phyloP scores from a whole-genome alignment of 2,888 invertebrate species.

The Stenodera caucasica region DNA sequence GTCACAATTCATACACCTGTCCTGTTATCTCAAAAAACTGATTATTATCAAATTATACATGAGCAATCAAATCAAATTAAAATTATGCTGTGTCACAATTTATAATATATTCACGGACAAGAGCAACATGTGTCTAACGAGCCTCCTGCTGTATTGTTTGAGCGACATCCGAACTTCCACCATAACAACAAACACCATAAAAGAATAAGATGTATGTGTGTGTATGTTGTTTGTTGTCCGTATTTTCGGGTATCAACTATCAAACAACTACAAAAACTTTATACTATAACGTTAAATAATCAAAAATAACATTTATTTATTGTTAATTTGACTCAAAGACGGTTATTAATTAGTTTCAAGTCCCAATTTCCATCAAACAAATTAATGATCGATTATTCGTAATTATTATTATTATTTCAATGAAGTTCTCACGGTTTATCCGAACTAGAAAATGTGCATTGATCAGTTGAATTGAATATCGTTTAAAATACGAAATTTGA shows the following conservation, averaged over 20 bases:
- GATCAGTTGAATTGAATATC: conserved; percentile 11
- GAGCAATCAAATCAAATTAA: conserved; percentile 51
- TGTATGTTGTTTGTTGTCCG: too few species aligned
- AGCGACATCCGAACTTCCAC: conserved; percentile 32
- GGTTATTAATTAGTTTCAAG: too few species aligned
- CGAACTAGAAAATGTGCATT: conserved; percentile 13
- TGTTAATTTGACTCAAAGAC: too few species aligned
- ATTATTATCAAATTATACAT: conserved; percentile 50
- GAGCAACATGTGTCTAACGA: conserved; percentile 48
- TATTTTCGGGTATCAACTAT: too few species aligned
- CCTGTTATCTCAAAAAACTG: conserved; percentile 28
- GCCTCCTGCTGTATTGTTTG: conserved; percentile 44
- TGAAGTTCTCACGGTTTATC: conserved; percentile 42
- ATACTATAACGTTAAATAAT: too few species aligned
- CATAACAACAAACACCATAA: too few species aligned
- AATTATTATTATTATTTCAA: conserved; percentile 44
- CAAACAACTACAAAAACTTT: too few species aligned
- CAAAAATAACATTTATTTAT: too few species aligned
- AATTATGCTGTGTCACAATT: conserved; percentile 49
- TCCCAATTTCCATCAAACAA: too few species aligned
- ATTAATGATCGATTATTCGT: conserved; percentile 43
- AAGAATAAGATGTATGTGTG: neutral
- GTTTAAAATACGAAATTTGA: too few species aligned
- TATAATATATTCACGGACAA: conserved; percentile 46
- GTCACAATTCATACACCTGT: conserved; percentile 40